phyloP scores from a whole-genome alignment of 2,888 invertebrate genomes.

The Tipula confusa region DNA sequence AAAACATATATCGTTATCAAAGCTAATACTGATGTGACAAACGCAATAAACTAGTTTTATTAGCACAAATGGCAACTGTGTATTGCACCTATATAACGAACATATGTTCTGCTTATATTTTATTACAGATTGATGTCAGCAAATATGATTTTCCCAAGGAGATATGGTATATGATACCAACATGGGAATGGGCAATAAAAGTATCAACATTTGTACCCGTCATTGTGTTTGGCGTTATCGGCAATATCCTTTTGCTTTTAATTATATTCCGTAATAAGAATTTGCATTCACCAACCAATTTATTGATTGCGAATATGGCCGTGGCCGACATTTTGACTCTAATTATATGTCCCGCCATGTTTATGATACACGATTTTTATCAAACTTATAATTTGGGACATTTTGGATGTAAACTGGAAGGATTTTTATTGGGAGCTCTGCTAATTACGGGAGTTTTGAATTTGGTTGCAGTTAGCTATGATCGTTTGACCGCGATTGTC shows the following conservation, averaged over 20 bases:
- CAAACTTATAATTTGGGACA: constrained; percentile 72
- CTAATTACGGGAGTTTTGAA: constrained; percentile 73
- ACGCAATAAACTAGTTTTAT: neutral
- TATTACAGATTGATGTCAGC: constrained; percentile 30
- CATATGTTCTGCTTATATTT: neutral
- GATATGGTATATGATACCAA: constrained; percentile 61
- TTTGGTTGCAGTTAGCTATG: constrained; percentile 73
- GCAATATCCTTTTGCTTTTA: constrained; percentile 62
- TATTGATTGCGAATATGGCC: constrained; percentile 71
- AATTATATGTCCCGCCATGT: constrained; percentile 69
- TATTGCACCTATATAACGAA: neutral
- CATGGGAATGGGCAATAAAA: constrained; percentile 59
- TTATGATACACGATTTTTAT: constrained; percentile 68
- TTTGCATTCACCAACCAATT: constrained; percentile 65
- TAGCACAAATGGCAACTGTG: neutral
- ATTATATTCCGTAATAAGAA: constrained; percentile 60
- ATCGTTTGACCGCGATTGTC: constrained; percentile 75
- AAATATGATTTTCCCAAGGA: constrained; percentile 56
- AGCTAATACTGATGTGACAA: neutral
- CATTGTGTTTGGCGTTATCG: constrained; percentile 60
- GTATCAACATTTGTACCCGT: constrained; percentile 57
- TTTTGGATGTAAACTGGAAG: constrained; percentile 73
- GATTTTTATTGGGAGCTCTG: constrained; percentile 68
- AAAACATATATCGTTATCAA: constrained; percentile 3
- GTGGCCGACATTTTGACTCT: constrained; percentile 63